These are phyloP conservation scores for Embiotoca jacksoni DNA, from an alignment of 2,113 vertebrate genomes.

Conservation along the genomic window DNA sequence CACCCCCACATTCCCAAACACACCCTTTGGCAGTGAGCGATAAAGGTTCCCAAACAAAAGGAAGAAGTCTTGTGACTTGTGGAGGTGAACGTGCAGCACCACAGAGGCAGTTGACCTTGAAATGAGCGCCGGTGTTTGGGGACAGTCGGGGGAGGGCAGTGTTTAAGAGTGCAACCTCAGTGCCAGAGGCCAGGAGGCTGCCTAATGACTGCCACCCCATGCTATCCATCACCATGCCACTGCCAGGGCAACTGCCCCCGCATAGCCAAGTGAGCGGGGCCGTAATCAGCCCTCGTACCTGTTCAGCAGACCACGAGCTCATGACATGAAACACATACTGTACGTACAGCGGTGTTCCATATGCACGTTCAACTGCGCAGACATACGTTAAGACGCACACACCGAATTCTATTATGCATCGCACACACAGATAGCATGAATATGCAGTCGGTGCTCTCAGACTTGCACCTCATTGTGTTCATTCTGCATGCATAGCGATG, in stretches of 20 bases:
- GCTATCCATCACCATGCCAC: constrained; percentile 83
- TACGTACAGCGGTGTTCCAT: constrained; percentile 21
- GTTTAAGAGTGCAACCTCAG: constrained; percentile 82
- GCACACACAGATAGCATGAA: constrained; percentile 63
- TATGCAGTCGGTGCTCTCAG: constrained; percentile 67
- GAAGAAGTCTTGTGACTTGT: constrained; percentile 79
- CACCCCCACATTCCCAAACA: constrained; percentile 74
- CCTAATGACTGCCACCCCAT: constrained; percentile 83
- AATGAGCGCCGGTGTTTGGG: constrained; percentile 83
- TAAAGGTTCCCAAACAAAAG: constrained; percentile 77
- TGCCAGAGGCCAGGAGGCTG: constrained; percentile 85
- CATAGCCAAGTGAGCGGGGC: constrained; percentile 65
- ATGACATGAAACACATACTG: constrained; percentile 44
- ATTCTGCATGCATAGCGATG: constrained; percentile 73
- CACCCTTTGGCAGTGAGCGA: constrained; percentile 74
- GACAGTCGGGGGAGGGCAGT: constrained; percentile 72
- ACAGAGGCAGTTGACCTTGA: constrained; percentile 85
- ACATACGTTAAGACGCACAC: constrained; percentile 35
- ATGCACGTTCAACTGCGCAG: constrained; percentile 18
- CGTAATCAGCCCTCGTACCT: constrained; percentile 73
- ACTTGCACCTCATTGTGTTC: constrained; percentile 74
- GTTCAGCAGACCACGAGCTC: constrained; percentile 42
- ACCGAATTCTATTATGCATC: constrained; percentile 39
- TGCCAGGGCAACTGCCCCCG: constrained; percentile 75
- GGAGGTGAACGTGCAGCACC: constrained; percentile 76